Percentiles rank a stretch among this genome's conserved stretches.
These are phyloP conservation scores for Myocastor coypus DNA, from an alignment of 2,113 vertebrate species.

Conservation along the genomic window DNA sequence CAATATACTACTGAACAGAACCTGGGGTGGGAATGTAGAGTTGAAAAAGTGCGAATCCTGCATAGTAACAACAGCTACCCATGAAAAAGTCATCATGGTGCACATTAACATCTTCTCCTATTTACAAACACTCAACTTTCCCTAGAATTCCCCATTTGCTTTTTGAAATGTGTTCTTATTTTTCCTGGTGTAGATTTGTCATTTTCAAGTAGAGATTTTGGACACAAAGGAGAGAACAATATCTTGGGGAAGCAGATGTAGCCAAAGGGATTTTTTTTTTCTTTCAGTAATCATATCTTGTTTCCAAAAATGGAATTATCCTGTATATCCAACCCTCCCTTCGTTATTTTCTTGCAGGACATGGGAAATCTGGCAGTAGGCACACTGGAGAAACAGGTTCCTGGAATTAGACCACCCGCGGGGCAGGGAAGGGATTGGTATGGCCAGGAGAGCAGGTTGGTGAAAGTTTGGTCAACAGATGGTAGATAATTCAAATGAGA, in stretches of 20 bases:
- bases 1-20: slow-evolving; percentile 75
- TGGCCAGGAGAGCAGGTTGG: neutral
- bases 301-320: neutral
- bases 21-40: slow-evolving; percentile 53
- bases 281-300: neutral
- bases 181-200: neutral
- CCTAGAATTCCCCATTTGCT: neutral
- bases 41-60: slow-evolving; percentile 71
- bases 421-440: neutral
- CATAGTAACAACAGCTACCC: slow-evolving; percentile 56
- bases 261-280: slow-evolving; percentile 22
- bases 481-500: slow-evolving; percentile 3
- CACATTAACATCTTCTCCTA: neutral
- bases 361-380: neutral
- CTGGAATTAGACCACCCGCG: neutral
- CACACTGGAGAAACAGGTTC: neutral
- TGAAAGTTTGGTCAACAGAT: slow-evolving; percentile 14
- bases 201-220: slow-evolving; percentile 1
- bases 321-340: neutral
- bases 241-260: neutral
- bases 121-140: slow-evolving; percentile 49
- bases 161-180: slow-evolving; percentile 39
- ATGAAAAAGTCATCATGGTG: slow-evolving; percentile 11
- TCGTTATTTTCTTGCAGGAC: neutral
- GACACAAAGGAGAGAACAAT: neutral